Evolutionary conservation across 2,797 vertebrate species (phyloP).

Genomic region (Urophycis tenuis): DNA sequence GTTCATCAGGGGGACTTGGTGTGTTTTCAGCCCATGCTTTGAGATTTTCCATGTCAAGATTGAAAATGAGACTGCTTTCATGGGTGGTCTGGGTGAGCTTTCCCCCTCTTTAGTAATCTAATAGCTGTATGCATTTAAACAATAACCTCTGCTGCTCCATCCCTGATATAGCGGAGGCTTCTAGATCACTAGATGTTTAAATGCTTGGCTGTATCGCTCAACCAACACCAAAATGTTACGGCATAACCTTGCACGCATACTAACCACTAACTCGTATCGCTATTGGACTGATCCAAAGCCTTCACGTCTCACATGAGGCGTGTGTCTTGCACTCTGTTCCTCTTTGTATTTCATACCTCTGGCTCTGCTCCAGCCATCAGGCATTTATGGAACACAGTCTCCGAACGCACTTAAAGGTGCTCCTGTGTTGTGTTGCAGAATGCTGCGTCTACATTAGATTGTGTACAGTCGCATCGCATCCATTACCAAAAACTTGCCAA

Average conservation of each 20-base stretch:
- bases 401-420: neutral
- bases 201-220: conserved; percentile 19
- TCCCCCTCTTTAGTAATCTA: neutral
- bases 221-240: conserved; percentile 33
- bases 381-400: neutral
- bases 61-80: neutral
- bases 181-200: neutral
- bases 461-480: neutral
- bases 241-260: conserved; percentile 63
- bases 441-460: neutral
- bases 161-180: neutral
- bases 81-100: neutral
- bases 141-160: neutral
- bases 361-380: neutral
- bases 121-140: neutral
- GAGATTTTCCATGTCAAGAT: neutral
- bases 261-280: conserved; percentile 41
- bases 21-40: neutral
- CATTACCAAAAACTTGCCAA: too few species aligned
- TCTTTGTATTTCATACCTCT: neutral
- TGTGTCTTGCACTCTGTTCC: neutral
- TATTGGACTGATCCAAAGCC: conserved; percentile 31
- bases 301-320: conserved; percentile 6
- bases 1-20: neutral
- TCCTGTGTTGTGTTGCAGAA: neutral